A percentile compares a stretch with the other conserved stretches of the same genome.
These are phyloP conservation scores for Leguminivora glycinivorella DNA, from an alignment of 1,140 invertebrate species.

Conservation along the genomic window DNA sequence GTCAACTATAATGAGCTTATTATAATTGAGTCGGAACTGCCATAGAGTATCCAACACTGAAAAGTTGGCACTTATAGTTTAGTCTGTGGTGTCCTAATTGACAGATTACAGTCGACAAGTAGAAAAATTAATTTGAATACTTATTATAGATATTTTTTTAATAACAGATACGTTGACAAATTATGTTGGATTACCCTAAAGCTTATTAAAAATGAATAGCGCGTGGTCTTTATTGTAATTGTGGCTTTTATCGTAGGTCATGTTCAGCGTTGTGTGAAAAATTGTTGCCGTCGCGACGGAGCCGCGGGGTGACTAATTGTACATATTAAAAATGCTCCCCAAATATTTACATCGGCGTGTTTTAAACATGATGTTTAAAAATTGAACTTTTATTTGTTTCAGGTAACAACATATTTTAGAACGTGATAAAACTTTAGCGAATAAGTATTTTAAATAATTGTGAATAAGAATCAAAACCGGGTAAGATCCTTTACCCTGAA, in stretches of 20 bases:
- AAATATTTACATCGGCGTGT: not conserved
- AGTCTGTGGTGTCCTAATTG: no score
- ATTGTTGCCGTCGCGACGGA: not conserved
- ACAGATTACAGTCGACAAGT: not conserved
- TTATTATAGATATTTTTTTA: not conserved
- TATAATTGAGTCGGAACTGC: no score
- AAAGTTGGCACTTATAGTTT: no score
- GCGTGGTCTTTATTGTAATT: not conserved
- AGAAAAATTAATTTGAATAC: not conserved
- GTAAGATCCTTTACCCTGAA: no score
- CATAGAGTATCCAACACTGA: no score
- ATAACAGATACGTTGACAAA: not conserved
- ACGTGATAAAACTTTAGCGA: not conserved
- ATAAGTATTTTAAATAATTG: not conserved
- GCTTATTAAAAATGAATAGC: not conserved
- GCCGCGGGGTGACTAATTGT: not conserved
- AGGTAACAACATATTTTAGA: not conserved
- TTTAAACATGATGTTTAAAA: not conserved
- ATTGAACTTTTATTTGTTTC: not conserved
- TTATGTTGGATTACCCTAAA: not conserved
- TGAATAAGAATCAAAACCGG: no score
- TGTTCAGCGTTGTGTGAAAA: not conserved
- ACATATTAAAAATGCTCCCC: not conserved
- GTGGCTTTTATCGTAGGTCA: not conserved
- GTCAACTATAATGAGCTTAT: no score